Evolutionary conservation across 1,140 invertebrate species (phyloP), one percentile per base, ranked within the genome.

Genomic region (Drosophila carrolli): DNA sequence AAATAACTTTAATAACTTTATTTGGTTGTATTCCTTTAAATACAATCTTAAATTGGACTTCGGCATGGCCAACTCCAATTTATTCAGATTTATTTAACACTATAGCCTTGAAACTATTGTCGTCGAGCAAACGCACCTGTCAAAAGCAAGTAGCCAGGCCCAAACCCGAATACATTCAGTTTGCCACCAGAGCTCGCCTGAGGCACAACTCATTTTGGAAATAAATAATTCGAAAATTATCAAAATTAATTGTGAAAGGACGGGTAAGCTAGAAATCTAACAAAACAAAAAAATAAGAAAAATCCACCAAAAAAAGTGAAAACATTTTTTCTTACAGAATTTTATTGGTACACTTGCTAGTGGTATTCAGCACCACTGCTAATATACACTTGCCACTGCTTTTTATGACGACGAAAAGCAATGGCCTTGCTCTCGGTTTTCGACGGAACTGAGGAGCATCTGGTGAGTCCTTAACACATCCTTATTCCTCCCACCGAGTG

Each of bases 151-250:
- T 51, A 10, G n/a, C 27, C 48, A 8, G 4, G 29, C 7, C 10
- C 37, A 4, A 13, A 1, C 19, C n/a, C 4, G 1, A 14, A 14
- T 9, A 62, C 6, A 40, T 35, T 70, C 58, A 70, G 58, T 54
- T 61, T 41, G 59, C 43, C 29, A 23, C 14, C 50, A 48, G 66
- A 62, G 65, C 65, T 68, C 48, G 41, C 40, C 41, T 47, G 48
- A 41, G 40, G 57, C 37, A 47, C 19, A 61, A n/a, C 41, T 68
- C 13, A 6, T 29, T 3, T 27, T 5, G 47, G 23, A 14, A n/a
- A 7, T 2, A 1, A 47, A 1, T 32, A 32, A 4, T 7, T 9
- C 6, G 0, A 14, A 47, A 47, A 47, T 13, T 6, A 13, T 11
- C 6, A 11, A 7, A 48, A 48, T 29, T 48, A 27, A 4, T 4